These are phyloP conservation scores for Terrapene triunguis DNA, from an alignment of 2,113 vertebrate genomes.

Conservation along the genomic window DNA sequence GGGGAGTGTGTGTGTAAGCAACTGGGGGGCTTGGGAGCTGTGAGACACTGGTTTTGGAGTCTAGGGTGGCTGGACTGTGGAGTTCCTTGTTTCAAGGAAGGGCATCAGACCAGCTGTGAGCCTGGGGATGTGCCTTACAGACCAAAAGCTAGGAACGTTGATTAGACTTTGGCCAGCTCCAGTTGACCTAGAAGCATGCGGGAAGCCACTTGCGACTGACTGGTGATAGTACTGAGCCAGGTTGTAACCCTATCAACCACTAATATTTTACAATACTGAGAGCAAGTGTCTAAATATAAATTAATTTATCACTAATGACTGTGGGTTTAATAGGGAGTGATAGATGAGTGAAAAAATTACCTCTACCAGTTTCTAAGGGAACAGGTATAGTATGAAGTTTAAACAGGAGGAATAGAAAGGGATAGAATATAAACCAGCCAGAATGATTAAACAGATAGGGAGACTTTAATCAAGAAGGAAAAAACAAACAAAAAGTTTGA, in stretches of 20 bases:
- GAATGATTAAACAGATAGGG: not conserved
- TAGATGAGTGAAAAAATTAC: conserved; percentile 48
- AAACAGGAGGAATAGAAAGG: not conserved
- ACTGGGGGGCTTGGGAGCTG: not conserved
- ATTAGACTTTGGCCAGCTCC: not conserved
- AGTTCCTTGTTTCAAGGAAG: not conserved
- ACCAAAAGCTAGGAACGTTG: not conserved
- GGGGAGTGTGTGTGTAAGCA: not conserved
- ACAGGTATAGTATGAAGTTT: not conserved
- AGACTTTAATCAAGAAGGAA: not conserved
- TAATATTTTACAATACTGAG: conserved; percentile 69
- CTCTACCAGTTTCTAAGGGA: conserved; percentile 28
- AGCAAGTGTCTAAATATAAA: conserved; percentile 58
- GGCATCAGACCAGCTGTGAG: not conserved
- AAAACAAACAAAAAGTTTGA: conserved; percentile 17
- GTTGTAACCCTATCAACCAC: conserved; percentile 65
- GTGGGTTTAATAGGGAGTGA: conserved; percentile 58
- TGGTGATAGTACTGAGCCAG: not conserved
- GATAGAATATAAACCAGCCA: not conserved
- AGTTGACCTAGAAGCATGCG: not conserved
- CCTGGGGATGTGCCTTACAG: not conserved
- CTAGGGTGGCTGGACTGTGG: not conserved
- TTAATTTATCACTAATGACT: conserved; percentile 60
- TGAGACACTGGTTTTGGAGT: not conserved
- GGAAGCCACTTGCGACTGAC: not conserved